phyloP scores from a whole-genome alignment of 2,888 invertebrate genomes.

The Tillus elongatus region DNA sequence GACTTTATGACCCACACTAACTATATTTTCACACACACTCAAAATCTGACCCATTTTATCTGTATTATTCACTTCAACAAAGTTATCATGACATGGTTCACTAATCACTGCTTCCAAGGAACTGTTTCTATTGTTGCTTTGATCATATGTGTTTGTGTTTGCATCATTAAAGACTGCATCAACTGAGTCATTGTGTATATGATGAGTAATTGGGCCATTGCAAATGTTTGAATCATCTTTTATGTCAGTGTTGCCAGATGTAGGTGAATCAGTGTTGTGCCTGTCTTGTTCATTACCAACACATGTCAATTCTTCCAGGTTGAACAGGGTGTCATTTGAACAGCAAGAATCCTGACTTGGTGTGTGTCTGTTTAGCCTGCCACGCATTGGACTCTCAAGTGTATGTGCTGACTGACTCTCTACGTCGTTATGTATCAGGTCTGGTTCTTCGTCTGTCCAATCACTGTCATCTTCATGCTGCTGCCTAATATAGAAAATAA shows the following conservation, averaged over 20 bases:
- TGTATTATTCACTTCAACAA: background rate
- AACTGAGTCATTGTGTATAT: background rate
- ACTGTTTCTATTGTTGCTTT: too few relatives aligned
- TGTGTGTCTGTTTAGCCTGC: conserved; percentile 37
- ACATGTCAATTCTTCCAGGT: conserved; percentile 47
- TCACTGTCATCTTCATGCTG: conserved; percentile 34
- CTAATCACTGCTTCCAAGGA: too few relatives aligned
- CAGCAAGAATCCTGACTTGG: conserved; percentile 58
- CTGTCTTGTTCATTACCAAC: conserved; percentile 24
- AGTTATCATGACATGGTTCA: too few relatives aligned
- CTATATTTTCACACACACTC: too few relatives aligned
- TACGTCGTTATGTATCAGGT: conserved; percentile 41
- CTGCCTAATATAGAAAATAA: conserved; percentile 21
- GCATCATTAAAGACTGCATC: too few relatives aligned
- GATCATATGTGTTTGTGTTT: background rate
- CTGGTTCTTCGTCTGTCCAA: conserved; percentile 35
- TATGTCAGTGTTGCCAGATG: background rate
- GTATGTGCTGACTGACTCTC: conserved; percentile 45
- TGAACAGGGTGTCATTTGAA: conserved; percentile 55
- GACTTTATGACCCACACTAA: too few relatives aligned
- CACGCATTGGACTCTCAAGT: conserved; percentile 41
- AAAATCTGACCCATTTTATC: conserved; percentile 2
- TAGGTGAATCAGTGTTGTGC: background rate
- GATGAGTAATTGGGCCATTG: conserved; percentile 1
- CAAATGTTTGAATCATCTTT: background rate